A percentile compares a stretch with the other conserved stretches of the same genome.
phyloP scores from a whole-genome alignment of 1,140 invertebrate genomes.

The Tyrophagus putrescentiae region DNA sequence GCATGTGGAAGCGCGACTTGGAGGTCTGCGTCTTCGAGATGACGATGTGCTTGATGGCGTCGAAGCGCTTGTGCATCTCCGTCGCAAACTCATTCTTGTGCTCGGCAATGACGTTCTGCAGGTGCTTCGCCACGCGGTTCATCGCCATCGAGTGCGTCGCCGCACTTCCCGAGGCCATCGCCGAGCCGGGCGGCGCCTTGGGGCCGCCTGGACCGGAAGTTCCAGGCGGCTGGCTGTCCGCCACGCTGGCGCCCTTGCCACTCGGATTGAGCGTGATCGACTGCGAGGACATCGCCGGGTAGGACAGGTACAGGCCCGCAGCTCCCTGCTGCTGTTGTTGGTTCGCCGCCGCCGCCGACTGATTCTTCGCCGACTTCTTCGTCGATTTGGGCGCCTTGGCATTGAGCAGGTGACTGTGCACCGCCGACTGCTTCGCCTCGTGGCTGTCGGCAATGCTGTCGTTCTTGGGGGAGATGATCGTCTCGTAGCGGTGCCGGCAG shows the following conservation, averaged over 20 bases:
- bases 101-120: slow-evolving; percentile 63
- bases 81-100: slow-evolving; percentile 60
- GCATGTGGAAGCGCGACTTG: slow-evolving; percentile 49
- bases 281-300: no score
- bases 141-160: no score
- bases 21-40: slow-evolving; percentile 50
- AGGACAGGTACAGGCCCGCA: background rate
- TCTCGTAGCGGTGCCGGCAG: slow-evolving; percentile 61
- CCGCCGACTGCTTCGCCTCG: slow-evolving; percentile 24
- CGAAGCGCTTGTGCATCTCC: slow-evolving; percentile 54
- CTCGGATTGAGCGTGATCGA: no score
- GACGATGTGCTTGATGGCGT: slow-evolving; percentile 55
- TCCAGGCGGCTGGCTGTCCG: no score
- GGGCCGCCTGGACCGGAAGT: no score
- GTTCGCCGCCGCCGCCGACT: background rate
- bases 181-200: background rate
- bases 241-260: no score
- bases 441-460: slow-evolving; percentile 61
- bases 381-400: background rate
- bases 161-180: no score
- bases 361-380: background rate
- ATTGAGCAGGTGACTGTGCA: slow-evolving; percentile 3
- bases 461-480: slow-evolving; percentile 62
- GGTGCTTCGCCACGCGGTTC: slow-evolving; percentile 56
- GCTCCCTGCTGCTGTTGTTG: background rate